phyloP scores from a whole-genome alignment of 2,888 invertebrate species.

The Drosophila paramelanica region DNA sequence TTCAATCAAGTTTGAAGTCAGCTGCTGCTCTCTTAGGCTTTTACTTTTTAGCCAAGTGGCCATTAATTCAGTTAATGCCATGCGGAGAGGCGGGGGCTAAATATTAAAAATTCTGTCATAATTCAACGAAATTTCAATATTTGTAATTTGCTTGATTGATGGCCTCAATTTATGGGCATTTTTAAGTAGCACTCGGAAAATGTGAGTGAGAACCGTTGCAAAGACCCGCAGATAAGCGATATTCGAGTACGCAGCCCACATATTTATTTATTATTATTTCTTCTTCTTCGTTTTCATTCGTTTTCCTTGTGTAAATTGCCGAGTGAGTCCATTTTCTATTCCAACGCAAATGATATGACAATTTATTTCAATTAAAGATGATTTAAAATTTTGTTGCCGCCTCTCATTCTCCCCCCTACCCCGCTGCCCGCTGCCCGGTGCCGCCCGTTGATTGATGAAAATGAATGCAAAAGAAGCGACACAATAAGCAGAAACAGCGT shows the following conservation, averaged over 20 bases:
- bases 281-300: conserved; percentile 5
- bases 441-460: conserved; percentile 52
- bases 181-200: conserved; percentile 47
- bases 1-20: conserved; percentile 26
- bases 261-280: conserved; percentile 15
- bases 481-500: conserved; percentile 21
- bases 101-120: conserved; percentile 36
- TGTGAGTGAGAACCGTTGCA: background rate
- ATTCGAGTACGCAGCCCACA: conserved; percentile 27
- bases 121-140: conserved; percentile 52
- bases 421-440: no score
- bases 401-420: background rate
- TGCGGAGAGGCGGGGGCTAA: background rate
- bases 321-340: conserved; percentile 47
- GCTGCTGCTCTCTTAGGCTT: conserved; percentile 38
- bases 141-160: conserved; percentile 60
- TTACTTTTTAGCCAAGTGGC: conserved; percentile 37
- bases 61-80: conserved; percentile 43
- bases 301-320: conserved; percentile 46
- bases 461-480: conserved; percentile 33
- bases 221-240: conserved; percentile 42
- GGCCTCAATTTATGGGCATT: conserved; percentile 45
- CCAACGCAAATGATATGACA: conserved; percentile 76
- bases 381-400: conserved; percentile 65
- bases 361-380: conserved; percentile 83